phyloP scores from a whole-genome alignment of 2,888 invertebrate genomes.

The Patella pellucida region DNA sequence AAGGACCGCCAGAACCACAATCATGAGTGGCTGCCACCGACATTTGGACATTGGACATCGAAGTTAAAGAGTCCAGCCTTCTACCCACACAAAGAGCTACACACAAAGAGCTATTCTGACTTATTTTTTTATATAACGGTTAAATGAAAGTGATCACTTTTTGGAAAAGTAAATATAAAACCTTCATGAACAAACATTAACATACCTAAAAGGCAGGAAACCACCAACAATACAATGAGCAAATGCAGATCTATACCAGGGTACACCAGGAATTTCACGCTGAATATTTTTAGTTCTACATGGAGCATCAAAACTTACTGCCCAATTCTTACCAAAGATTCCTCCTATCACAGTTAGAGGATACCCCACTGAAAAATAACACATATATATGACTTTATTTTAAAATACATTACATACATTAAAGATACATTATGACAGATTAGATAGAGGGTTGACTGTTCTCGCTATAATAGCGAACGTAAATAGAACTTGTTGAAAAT shows the following conservation, averaged over 20 bases:
- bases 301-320: constrained; percentile 72
- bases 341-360: constrained; percentile 74
- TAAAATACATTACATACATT: too few relatives aligned
- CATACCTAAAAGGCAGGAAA: constrained; percentile 74
- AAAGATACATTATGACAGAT: too few relatives aligned
- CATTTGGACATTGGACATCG: neutral
- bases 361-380: constrained; percentile 72
- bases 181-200: neutral
- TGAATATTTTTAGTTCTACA: constrained; percentile 74
- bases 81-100: too few relatives aligned
- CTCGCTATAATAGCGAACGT: too few relatives aligned
- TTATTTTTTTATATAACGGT: too few relatives aligned
- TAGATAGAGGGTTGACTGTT: too few relatives aligned
- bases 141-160: neutral
- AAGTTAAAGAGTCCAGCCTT: too few relatives aligned
- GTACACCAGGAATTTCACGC: constrained; percentile 72
- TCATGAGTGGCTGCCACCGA: neutral
- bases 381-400: neutral
- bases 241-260: constrained; percentile 71
- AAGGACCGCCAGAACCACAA: too few relatives aligned
- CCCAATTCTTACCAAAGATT: constrained; percentile 73
- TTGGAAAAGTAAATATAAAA: neutral
- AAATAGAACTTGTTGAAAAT: too few relatives aligned
- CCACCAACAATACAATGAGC: constrained; percentile 74
- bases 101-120: too few relatives aligned